Conservation (phyloP, 2,113 vertebrate species). For the human (Homo sapiens) region GRCh38 chr11:64621501-64622000, state of each 20-base stretch:
- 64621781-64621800: background rate
- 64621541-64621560: background rate
- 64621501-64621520: background rate
- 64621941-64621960: background rate
- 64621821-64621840: background rate
- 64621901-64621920: background rate
- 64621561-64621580: background rate
- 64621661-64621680: background rate
- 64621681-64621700: too few relatives aligned
- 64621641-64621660: background rate
- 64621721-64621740: accelerated
- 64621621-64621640: background rate
- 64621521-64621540: background rate
- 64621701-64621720: background rate
- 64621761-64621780: background rate
- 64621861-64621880: background rate
- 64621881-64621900: background rate
- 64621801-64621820: too few relatives aligned
- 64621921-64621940: background rate
- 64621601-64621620: background rate
- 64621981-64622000: background rate
- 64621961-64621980: background rate
- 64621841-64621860: background rate
- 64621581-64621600: background rate
- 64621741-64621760: background rate